phyloP scores from a whole-genome alignment of 2,113 vertebrate species.

The Tautogolabrus adspersus region DNA sequence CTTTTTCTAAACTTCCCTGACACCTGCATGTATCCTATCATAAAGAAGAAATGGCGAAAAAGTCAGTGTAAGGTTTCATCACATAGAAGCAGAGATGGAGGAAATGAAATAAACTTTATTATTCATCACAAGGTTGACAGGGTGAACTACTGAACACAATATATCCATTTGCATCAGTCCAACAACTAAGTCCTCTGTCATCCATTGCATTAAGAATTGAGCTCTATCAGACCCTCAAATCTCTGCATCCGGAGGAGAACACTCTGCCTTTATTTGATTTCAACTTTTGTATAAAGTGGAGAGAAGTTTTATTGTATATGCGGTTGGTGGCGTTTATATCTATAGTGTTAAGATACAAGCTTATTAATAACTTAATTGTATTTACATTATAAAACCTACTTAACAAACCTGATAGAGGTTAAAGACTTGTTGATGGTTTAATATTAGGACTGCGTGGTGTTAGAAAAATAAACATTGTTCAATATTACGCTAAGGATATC shows the following conservation, averaged over 20 bases:
- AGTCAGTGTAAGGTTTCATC: constrained; percentile 41
- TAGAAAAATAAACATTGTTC: no score
- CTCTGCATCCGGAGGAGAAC: constrained; percentile 31
- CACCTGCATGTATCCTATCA: constrained; percentile 35
- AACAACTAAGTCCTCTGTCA: constrained; percentile 71
- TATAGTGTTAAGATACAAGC: no score
- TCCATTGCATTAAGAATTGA: constrained; percentile 74
- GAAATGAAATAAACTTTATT: constrained; percentile 78
- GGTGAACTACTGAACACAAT: constrained; percentile 77
- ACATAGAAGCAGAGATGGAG: constrained; percentile 59
- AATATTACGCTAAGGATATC: no score
- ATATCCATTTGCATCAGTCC: constrained; percentile 81
- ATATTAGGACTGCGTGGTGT: no score
- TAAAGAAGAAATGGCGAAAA: constrained; percentile 45
- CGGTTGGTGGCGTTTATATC: no score
- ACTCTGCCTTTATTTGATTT: constrained; percentile 31
- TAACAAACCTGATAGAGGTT: no score
- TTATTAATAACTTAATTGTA: no score
- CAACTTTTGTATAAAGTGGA: not conserved
- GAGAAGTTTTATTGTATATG: not conserved
- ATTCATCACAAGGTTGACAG: constrained; percentile 76
- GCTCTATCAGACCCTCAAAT: constrained; percentile 50
- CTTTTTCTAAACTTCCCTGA: constrained; percentile 24
- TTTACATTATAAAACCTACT: no score
- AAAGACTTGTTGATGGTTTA: no score